phyloP scores from a whole-genome alignment of 2,113 vertebrate species.

The Upupa epops region DNA sequence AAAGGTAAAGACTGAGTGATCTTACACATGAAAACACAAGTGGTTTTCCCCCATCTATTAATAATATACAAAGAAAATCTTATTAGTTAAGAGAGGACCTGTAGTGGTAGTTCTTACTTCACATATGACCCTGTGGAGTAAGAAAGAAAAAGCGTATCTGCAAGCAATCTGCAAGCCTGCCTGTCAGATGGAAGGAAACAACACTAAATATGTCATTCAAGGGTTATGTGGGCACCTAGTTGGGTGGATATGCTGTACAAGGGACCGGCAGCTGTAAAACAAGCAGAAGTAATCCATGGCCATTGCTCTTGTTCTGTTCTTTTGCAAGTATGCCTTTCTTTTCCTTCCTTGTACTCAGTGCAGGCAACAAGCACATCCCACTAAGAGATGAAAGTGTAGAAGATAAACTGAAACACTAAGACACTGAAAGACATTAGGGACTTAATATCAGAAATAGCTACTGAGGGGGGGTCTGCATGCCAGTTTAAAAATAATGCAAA shows the following conservation, averaged over 20 bases:
- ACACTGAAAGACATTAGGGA: not conserved
- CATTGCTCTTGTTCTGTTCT: not conserved
- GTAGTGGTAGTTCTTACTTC: not conserved
- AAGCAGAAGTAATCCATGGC: not conserved
- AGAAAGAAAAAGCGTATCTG: not conserved
- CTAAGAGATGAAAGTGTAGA: slow-evolving; percentile 19
- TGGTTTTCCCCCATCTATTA: not conserved
- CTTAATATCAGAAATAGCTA: not conserved
- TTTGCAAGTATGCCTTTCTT: not conserved
- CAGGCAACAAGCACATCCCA: not conserved
- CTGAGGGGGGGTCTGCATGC: not conserved
- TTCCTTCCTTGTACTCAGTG: not conserved
- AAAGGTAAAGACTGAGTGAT: not conserved
- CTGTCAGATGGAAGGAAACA: not conserved
- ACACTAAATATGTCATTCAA: too few relatives aligned
- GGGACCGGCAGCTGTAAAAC: not conserved
- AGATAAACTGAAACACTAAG: not conserved
- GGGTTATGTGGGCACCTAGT: not conserved
- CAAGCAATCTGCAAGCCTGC: not conserved
- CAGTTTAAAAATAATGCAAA: not conserved
- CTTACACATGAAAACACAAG: not conserved
- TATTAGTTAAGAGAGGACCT: not conserved
- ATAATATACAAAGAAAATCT: not conserved
- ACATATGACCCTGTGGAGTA: rapidly evolving
- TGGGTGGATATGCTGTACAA: not conserved